Evolutionary conservation across 2,888 invertebrate genomes (phyloP), one percentile per base, ranked within the genome.

Genomic region (Chloromyia formosa): DNA sequence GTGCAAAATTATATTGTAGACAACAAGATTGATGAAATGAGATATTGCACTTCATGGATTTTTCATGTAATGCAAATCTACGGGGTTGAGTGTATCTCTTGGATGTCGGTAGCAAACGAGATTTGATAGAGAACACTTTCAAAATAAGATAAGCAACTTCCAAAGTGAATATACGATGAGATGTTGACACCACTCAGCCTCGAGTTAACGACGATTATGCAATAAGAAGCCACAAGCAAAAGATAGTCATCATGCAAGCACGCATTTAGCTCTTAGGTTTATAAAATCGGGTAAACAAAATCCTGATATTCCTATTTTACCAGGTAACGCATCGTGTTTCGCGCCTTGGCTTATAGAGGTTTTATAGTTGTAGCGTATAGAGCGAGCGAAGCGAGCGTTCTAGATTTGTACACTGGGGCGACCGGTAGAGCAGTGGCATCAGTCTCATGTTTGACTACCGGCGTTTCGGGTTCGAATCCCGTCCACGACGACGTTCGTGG

Each of bases 1-100:
- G 12, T n/a, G 10, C 22, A 20, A 56, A 18, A n/a, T 56, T 56
- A 18, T 7, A n/a, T 56, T 56, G 20, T 7, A 56, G 56, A 56
- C 10, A 56, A 53, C 18, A 56, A 16, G 1, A n/a, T 49, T 12
- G 56, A 20, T 56, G 56, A 56, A 56, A 56, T 56, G 18, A 18
- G 56, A 56, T 56, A 56, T 18, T 10, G 10, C 22, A 56, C 20
- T 56, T 56, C 56, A 56, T 20, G 56, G 56, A 56, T 56, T 56
- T 54, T 56, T 2, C 20, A 18, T 20, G 20, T 22, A 56, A 56
- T 20, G 56, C 56, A 56, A n/a, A n/a, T 49, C 12, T n/a, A n/a
- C 16, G 2, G 49, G 49, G 2, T n/a, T 49, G 49, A 49, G 16
- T 49, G 49, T n/a, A n/a, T n/a, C 49, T 7, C 27, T 35, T 35